phyloP scores from a whole-genome alignment of 1,140 invertebrate species.

The Heliothis virescens region DNA sequence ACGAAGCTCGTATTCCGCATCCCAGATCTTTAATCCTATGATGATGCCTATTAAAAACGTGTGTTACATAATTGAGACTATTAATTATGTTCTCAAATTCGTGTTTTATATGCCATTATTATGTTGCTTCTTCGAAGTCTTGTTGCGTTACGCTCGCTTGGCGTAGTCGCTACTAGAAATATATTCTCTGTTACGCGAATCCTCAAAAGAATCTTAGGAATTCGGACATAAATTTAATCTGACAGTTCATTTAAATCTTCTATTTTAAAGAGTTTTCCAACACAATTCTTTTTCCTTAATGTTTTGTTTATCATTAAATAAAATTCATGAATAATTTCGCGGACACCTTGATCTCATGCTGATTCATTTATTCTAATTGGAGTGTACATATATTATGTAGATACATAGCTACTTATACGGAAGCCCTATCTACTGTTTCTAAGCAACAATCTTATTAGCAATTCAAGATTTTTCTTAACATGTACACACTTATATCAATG shows the following conservation, averaged over 20 bases:
- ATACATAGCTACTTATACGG: neutral
- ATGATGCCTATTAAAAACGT: conserved; percentile 56
- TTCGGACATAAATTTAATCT: too few relatives aligned
- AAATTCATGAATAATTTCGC: conserved; percentile 5
- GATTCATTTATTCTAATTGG: neutral
- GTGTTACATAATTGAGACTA: conserved; percentile 22
- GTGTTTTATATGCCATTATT: neutral
- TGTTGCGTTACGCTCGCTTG: too few relatives aligned
- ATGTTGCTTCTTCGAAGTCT: too few relatives aligned
- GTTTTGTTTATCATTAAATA: too few relatives aligned
- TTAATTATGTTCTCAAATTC: conserved; percentile 3
- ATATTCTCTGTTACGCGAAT: too few relatives aligned
- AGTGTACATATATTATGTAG: neutral
- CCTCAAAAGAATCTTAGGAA: too few relatives aligned
- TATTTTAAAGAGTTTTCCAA: too few relatives aligned
- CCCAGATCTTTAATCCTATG: conserved; percentile 69
- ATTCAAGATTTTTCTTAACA: conserved; percentile 15
- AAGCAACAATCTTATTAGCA: conserved; percentile 9
- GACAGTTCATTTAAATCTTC: too few relatives aligned
- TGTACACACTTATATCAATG: conserved; percentile 1
- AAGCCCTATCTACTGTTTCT: conserved; percentile 8
- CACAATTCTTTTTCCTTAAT: too few relatives aligned
- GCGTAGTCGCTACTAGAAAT: too few relatives aligned
- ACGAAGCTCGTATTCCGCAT: conserved; percentile 77
- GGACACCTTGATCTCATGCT: neutral